Evolutionary conservation across 2,797 vertebrate species (phyloP).

Genomic region (Garrulus glandarius): DNA sequence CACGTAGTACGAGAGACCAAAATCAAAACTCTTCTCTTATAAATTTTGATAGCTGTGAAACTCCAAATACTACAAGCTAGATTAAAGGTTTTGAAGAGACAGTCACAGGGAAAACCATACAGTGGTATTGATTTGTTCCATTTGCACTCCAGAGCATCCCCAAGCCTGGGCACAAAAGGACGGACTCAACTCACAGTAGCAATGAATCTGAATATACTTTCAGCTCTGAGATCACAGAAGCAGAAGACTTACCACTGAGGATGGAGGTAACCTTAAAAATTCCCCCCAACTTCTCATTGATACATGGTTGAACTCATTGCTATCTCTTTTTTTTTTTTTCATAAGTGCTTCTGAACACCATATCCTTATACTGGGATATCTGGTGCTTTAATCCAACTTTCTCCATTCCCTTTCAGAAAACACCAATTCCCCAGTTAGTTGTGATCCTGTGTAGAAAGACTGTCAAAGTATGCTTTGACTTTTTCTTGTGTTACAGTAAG

Average conservation of each 20-base stretch:
- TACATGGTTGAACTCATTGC: neutral
- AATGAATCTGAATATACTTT: conserved; percentile 98
- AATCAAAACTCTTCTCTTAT: neutral
- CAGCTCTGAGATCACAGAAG: conserved; percentile 91
- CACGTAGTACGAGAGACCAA: neutral
- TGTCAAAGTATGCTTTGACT: neutral
- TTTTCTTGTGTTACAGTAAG: neutral
- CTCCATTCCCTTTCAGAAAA: neutral
- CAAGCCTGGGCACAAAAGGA: conserved; percentile 94
- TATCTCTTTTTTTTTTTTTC: neutral
- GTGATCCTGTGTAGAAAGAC: neutral
- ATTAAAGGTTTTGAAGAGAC: neutral
- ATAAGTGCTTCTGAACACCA: neutral
- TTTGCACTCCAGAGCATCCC: conserved; percentile 80
- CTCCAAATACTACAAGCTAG: neutral
- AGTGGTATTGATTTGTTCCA: neutral
- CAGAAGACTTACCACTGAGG: conserved; percentile 85
- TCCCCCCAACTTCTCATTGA: neutral
- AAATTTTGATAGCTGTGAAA: neutral
- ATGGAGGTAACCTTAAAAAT: conserved; percentile 79
- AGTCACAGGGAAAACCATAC: neutral
- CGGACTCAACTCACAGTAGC: conserved; percentile 97
- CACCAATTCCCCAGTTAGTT: neutral
- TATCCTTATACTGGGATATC: neutral
- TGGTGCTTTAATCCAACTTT: neutral